phyloP scores from a whole-genome alignment of 2,888 invertebrate species.

The Melieria picta region DNA sequence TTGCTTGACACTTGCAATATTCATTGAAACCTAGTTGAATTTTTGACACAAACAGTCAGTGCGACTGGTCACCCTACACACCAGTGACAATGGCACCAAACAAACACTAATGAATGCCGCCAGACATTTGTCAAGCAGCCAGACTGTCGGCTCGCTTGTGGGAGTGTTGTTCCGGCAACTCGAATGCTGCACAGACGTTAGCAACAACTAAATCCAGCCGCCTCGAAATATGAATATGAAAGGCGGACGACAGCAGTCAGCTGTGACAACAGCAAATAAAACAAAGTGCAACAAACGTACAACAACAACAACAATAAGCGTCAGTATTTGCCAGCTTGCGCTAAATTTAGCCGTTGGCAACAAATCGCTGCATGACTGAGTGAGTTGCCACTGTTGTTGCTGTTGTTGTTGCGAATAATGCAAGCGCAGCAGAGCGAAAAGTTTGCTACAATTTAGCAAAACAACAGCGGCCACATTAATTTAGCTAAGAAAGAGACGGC shows the following conservation, averaged over 20 bases:
- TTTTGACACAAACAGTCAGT: no score
- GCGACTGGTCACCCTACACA: background rate
- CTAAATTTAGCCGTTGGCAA: no score
- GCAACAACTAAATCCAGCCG: background rate
- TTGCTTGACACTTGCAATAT: no score
- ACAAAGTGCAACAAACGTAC: background rate
- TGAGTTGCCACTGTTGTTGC: no score
- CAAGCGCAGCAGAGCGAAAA: no score
- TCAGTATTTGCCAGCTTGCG: no score
- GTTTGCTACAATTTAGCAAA: no score
- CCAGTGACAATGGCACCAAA: background rate
- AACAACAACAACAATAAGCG: background rate
- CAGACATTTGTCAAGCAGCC: slow-evolving; percentile 5
- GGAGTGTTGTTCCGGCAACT: background rate
- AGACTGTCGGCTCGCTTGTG: background rate
- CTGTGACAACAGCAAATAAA: background rate
- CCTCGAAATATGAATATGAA: background rate
- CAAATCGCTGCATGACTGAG: no score
- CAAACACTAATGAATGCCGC: slow-evolving; percentile 9
- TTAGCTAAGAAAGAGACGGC: no score
- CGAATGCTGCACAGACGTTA: background rate
- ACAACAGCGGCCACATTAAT: background rate
- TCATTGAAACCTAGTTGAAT: no score
- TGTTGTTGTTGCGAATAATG: no score
- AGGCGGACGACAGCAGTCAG: background rate